Evolutionary conservation across 1,140 invertebrate species (phyloP), one percentile per base, ranked within the genome.

Genomic region (Anastrepha ludens): DNA sequence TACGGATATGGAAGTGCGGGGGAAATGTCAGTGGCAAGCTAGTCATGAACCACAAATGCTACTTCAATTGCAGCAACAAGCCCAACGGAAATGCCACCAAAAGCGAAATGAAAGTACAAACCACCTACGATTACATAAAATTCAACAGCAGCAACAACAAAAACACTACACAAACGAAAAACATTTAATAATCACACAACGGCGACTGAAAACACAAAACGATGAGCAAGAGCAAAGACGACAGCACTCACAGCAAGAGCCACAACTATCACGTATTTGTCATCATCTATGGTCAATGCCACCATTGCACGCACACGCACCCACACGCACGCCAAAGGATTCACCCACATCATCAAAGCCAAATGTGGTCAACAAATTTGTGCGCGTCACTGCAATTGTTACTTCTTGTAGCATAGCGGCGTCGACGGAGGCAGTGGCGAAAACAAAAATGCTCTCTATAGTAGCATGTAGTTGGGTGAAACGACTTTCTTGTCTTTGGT

Each of bases 11-110:
- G 50, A 81, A 81, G 47, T 81, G 74, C 74, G 74, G 74, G 74
- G 41, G 70, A 85, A 88, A 70, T 86, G 64, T 81, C 47, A 39
- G 59, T 20, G 86, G 50, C 65, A 65, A 85, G 58, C 11, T 64
- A 62, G 55, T 59, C 59, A 87, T 44, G 17, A 58, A 87, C 15
- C 59, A 60, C 62, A 85, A 64, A 62, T 85, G 60, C 58, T 65
- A 62, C 85, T 60, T 55, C 55, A 64, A 44, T 2, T 39, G 65
- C 62, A 86, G 5, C 64, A 88, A 81, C 59, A 87, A 85, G 17
- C 74, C 47, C 87, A 85, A 87, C 87, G 78, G 70, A 87, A 87
- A 78, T 87, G 62, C 41, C 81, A 86, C 41, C 81, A 85, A 86
- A 88, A 29, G 29, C 67, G 86, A 85, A 47, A 29, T 47, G 74